phyloP scores from a whole-genome alignment of 2,888 invertebrate species.

The Sipha maydis region DNA sequence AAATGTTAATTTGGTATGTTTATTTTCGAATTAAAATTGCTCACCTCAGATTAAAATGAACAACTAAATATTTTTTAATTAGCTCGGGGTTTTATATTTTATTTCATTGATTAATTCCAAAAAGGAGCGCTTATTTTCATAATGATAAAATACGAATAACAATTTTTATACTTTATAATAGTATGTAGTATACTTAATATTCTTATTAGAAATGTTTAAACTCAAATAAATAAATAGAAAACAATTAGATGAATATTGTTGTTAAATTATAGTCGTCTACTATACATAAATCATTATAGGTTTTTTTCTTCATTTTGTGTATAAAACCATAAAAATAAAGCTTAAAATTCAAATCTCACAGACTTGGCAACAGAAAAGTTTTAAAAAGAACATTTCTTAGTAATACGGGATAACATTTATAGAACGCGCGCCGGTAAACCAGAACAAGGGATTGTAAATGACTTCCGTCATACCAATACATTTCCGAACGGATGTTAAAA shows the following conservation, averaged over 20 bases:
- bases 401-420: conserved; percentile 4
- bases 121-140: neutral
- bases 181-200: neutral
- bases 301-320: neutral
- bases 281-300: neutral
- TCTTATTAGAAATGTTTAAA: neutral
- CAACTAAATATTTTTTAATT: neutral
- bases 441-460: conserved; percentile 13
- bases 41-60: neutral
- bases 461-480: conserved; percentile 24
- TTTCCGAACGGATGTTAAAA: conserved; percentile 3
- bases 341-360: neutral
- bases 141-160: neutral
- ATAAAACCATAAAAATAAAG: neutral
- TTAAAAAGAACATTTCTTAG: neutral
- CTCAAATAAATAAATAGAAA: neutral
- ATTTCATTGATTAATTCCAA: neutral
- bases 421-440: neutral
- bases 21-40: neutral
- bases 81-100: too few relatives aligned
- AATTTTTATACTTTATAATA: too few relatives aligned
- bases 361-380: conserved; percentile 21
- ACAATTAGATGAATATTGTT: neutral
- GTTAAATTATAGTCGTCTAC: neutral
- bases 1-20: neutral